Percentiles rank a stretch among this genome's conserved stretches.
Conservation (phyloP, 2,888 invertebrate species). For the Melitaea athalia region DNA sequence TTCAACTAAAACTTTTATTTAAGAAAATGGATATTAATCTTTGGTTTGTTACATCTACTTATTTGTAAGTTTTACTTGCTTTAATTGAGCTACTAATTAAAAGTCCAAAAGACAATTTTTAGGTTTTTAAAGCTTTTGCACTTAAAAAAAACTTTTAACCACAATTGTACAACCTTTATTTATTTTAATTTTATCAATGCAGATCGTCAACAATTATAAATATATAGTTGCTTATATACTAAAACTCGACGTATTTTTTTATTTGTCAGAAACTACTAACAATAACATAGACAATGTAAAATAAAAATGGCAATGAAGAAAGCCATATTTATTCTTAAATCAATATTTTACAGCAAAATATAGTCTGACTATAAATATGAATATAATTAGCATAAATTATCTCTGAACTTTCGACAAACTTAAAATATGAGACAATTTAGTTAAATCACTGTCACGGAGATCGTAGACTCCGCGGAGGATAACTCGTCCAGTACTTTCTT, state of each 20-base stretch:
- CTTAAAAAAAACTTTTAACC: too few species aligned
- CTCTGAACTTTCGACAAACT: conserved; percentile 26
- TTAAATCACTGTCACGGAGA: conserved; percentile 26
- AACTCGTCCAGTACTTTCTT: conserved; percentile 22
- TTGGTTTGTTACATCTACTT: too few species aligned
- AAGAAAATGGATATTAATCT: background rate
- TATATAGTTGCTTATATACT: too few species aligned
- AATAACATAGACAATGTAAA: background rate
- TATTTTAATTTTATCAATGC: too few species aligned
- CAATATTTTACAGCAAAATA: conserved; percentile 10
- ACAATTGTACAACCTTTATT: too few species aligned
- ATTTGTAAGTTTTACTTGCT: too few species aligned
- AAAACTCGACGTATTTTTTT: too few species aligned
- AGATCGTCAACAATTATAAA: too few species aligned
- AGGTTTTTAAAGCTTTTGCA: too few species aligned
- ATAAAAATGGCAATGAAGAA: conserved; percentile 1
- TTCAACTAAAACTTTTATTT: too few species aligned
- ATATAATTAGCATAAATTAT: conserved; percentile 28
- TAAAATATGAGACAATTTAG: conserved; percentile 31
- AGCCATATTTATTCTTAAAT: background rate
- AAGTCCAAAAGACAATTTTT: too few species aligned
- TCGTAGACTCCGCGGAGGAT: conserved; percentile 20
- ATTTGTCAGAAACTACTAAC: background rate
- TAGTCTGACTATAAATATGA: conserved; percentile 19
- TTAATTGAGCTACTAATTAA: too few species aligned